Base-by-base conservation (phyloP, 2,888 invertebrate species). In the Hoplodrina blanda region DNA sequence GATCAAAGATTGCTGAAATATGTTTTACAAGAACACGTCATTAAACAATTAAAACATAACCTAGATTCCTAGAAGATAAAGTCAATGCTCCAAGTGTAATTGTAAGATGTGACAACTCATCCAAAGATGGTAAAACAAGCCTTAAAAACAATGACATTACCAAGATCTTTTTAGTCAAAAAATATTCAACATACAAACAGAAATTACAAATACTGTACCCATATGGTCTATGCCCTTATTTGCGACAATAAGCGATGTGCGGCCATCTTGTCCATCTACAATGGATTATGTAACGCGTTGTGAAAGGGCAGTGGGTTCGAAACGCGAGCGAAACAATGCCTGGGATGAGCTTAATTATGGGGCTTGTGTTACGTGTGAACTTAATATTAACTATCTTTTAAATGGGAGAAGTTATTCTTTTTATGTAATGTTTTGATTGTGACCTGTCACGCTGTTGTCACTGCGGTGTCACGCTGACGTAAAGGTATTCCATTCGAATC, bases 251-350 rank as follows among this genome's bases (percentile, higher is more conserved):
- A 63, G 55, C 19, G 15, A 41, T 13, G 13, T 11, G 10, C 25
- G 19, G 17, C 62, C 62, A 64, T 73, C 61, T 52, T 53, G 66
- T 37, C 41, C 71, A 53, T 57, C 70, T 25, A 77, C 69, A 76
- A 80, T 63, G 65, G 54, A 19, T 78, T 78, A 65, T 50, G 55
- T 72, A 75, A 80, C 0, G 0, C 46, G 19, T 80, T 75, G 20
- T 62, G 67, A 75, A 80, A 80, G 59, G 52, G 60, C 71, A 69
- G 60, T 66, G 71, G 19, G 69, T 68, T 74, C 53, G 70, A 57
- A 77, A 74, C 67, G 60, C 75, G 66, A 52, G 52, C 69, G 72
- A 69, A 49, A 80, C 80, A 80, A 80, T 80, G 62, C 54, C n/a
- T 62, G 41, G 41, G 68, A 67, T 64, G 76, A 73, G 46, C 50